Evolutionary conservation across 2,797 vertebrate species (phyloP).

Genomic region (Gallirallus australis): DNA sequence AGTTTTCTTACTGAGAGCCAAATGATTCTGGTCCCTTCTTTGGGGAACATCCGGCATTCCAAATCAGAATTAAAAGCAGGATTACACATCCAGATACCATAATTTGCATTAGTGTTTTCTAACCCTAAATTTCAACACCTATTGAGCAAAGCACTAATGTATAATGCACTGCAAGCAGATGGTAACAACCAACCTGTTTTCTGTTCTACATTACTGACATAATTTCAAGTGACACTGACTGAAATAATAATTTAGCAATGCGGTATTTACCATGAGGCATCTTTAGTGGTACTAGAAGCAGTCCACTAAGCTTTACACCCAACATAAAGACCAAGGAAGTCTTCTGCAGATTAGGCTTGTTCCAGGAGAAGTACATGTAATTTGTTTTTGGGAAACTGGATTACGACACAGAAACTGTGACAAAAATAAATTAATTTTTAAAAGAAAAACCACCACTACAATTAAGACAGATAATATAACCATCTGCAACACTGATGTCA

Average conservation of each 20-base stretch:
- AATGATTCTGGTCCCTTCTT: not conserved
- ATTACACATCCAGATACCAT: not conserved
- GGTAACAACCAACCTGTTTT: not conserved
- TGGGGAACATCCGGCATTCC: not conserved
- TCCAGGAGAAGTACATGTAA: not conserved
- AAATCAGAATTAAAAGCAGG: slow-evolving; percentile 3
- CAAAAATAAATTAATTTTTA: not conserved
- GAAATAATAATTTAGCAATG: not conserved
- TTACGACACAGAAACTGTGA: not conserved
- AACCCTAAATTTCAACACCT: not conserved
- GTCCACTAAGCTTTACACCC: not conserved
- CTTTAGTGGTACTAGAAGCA: not conserved
- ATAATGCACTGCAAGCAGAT: not conserved
- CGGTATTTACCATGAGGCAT: not conserved
- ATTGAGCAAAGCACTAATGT: not conserved
- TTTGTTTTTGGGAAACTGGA: not conserved
- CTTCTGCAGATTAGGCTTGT: not conserved
- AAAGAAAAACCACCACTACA: not conserved
- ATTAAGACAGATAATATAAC: not conserved
- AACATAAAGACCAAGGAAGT: not conserved
- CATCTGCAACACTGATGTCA: not conserved
- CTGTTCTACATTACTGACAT: not conserved
- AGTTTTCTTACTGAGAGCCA: not conserved
- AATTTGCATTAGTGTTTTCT: not conserved
- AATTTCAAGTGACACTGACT: not conserved